These are phyloP conservation scores for Enteromius mattozi DNA, from an alignment of 2,797 vertebrate genomes.

Conservation along the genomic window DNA sequence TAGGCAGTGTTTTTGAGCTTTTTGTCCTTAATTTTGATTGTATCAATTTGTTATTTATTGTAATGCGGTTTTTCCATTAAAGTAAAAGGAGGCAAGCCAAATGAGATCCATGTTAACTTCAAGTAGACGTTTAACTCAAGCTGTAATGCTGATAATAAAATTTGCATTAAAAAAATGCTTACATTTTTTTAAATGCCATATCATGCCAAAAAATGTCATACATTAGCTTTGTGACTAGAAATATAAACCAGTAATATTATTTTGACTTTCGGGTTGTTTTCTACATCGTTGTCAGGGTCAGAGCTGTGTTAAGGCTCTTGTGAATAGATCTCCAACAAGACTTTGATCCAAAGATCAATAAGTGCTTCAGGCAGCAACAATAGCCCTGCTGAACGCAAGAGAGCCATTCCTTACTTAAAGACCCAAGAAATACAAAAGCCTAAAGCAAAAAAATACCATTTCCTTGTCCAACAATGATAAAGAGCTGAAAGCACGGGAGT, in stretches of 20 bases:
- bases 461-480: slow-evolving; percentile 29
- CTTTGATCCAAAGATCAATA: slow-evolving; percentile 48
- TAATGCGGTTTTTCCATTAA: not conserved
- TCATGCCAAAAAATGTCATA: not conserved
- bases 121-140: not conserved
- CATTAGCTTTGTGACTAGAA: not conserved
- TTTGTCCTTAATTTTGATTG: not conserved
- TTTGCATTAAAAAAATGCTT: too few relatives aligned
- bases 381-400: slow-evolving; percentile 19
- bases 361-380: slow-evolving; percentile 21
- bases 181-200: not conserved
- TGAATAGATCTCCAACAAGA: slow-evolving; percentile 34
- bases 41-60: not conserved
- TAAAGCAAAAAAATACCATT: not conserved
- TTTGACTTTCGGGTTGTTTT: not conserved
- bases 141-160: not conserved
- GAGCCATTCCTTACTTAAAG: slow-evolving; percentile 9
- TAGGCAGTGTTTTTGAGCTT: not conserved
- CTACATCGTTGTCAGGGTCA: slow-evolving; percentile 17
- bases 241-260: not conserved
- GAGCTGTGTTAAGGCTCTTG: slow-evolving; percentile 17
- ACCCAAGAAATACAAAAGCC: slow-evolving; percentile 13
- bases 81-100: not conserved
- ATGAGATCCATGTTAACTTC: not conserved
- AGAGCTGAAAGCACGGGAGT: slow-evolving; percentile 4